A percentile compares a stretch with the other conserved stretches of the same genome.
These are phyloP conservation scores for Pithys albifrons DNA, from an alignment of 2,113 vertebrate species.

Conservation along the genomic window DNA sequence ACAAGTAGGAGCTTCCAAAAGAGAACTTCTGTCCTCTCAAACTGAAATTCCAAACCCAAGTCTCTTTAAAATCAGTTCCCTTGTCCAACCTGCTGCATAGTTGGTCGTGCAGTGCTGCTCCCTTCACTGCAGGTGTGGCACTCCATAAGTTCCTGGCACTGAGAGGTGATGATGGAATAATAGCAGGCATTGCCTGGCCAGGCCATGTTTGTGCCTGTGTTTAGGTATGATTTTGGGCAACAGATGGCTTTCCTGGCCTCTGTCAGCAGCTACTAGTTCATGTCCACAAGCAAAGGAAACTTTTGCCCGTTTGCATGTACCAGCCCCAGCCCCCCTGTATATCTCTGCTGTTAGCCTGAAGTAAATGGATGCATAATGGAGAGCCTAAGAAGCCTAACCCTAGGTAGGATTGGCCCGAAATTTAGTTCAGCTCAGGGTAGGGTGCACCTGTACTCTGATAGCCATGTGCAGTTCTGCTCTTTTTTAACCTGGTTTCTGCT, in stretches of 20 bases:
- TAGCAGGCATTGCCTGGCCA: not conserved
- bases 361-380: not conserved
- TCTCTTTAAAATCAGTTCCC: not conserved
- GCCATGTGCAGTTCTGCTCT: not conserved
- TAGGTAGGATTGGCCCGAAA: not conserved
- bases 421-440: not conserved
- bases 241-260: not conserved
- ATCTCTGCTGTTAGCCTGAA: not conserved
- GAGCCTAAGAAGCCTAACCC: not conserved
- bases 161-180: not conserved
- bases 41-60: not conserved
- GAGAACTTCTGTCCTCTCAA: not conserved
- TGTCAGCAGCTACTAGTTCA: not conserved
- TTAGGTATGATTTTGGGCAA: not conserved
- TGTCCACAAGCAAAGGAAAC: not conserved
- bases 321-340: not conserved
- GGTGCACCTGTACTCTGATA: not conserved
- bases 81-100: not conserved
- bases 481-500: not conserved
- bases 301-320: not conserved
- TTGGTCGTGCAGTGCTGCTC: not conserved
- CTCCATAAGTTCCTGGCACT: not conserved
- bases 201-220: rapidly evolving
- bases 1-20: not conserved
- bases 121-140: not conserved